Conservation (phyloP, 2,113 vertebrate species). For the Microcebus murinus region DNA sequence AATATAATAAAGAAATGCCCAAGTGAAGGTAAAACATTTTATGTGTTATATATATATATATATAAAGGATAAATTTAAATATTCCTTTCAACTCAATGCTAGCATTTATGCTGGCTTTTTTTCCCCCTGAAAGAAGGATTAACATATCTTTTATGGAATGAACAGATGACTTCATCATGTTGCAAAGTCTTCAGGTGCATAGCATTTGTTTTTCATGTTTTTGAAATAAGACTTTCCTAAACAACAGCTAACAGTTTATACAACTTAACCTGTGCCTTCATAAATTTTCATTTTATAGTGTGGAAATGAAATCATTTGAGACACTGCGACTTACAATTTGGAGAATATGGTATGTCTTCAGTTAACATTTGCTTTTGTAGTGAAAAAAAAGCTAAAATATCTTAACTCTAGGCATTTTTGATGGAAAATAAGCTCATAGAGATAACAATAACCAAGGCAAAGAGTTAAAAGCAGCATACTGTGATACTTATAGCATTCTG, state of each 20-base stretch:
- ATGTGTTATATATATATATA: neutral
- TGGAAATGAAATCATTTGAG: neutral
- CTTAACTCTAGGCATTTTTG: neutral
- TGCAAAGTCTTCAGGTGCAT: neutral
- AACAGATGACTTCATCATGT: neutral
- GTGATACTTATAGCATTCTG: conserved; percentile 42
- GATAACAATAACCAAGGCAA: neutral
- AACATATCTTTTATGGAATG: neutral
- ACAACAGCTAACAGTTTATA: neutral
- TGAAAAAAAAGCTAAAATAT: neutral
- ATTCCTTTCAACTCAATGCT: neutral
- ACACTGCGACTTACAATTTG: neutral
- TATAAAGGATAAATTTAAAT: neutral
- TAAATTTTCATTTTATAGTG: neutral
- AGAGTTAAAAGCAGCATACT: conserved; percentile 50
- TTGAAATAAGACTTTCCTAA: conserved; percentile 22
- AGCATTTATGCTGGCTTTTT: neutral
- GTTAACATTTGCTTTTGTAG: neutral
- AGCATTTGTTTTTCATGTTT: neutral
- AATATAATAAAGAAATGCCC: neutral
- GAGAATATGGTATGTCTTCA: neutral
- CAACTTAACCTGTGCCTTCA: neutral
- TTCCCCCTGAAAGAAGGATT: neutral
- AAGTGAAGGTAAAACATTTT: neutral
- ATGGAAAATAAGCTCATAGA: conserved; percentile 27